Evolutionary conservation across 2,797 vertebrate species (phyloP).

Genomic region (Bradypodion ventrale): DNA sequence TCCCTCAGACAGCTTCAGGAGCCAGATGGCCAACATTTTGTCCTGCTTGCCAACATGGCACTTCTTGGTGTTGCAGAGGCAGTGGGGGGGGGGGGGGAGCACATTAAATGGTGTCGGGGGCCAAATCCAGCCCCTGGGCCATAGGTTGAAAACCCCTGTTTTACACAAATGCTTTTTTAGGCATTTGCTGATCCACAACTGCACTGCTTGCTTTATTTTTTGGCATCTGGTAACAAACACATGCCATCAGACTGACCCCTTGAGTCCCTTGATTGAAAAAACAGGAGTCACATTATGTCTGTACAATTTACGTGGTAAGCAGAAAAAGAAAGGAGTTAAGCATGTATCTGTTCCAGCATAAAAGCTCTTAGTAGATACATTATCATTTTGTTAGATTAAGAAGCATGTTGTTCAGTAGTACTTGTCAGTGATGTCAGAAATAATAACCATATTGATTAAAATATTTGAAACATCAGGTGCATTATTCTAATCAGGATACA

Average conservation of each 20-base stretch:
- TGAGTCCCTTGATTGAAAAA: not conserved
- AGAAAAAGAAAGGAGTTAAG: not conserved
- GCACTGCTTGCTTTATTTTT: not conserved
- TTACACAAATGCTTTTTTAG: not conserved
- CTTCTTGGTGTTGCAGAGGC: too few species aligned
- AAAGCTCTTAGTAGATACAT: not conserved
- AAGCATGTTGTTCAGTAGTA: slow-evolving; percentile 19
- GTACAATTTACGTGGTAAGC: not conserved
- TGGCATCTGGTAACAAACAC: not conserved
- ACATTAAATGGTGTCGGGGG: too few species aligned
- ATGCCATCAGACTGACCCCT: not conserved
- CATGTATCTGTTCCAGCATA: not conserved
- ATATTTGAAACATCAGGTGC: slow-evolving; percentile 1
- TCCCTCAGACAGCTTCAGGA: too few species aligned
- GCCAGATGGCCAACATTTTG: too few species aligned
- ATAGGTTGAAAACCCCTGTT: too few species aligned
- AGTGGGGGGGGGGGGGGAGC: too few species aligned
- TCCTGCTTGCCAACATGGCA: too few species aligned
- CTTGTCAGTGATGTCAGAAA: slow-evolving; percentile 9
- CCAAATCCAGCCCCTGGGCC: too few species aligned
- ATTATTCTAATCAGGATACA: slow-evolving; percentile 19
- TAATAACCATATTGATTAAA: not conserved
- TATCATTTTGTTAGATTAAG: not conserved
- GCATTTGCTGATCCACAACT: not conserved
- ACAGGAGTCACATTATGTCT: not conserved